Conservation (phyloP, 2,113 vertebrate genomes). For the Hypocryptadius cinnamomeus region DNA sequence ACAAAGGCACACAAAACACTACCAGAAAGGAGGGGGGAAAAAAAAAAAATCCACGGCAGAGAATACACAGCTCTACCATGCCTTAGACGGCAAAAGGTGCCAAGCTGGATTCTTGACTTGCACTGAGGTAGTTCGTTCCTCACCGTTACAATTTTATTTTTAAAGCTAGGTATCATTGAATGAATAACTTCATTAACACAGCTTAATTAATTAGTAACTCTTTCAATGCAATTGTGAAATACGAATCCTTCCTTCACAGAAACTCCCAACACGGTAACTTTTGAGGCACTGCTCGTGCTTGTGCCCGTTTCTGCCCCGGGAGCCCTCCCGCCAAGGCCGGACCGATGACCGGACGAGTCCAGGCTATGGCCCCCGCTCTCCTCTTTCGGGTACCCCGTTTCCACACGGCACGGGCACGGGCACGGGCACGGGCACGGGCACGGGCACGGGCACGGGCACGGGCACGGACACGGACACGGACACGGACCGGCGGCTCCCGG, state of each 20-base stretch:
- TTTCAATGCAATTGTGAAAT: accelerated
- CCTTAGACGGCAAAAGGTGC: accelerated
- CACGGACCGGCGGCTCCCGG: accelerated
- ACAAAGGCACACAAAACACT: neutral
- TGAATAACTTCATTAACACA: neutral
- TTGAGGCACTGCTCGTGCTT: accelerated
- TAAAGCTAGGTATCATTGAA: neutral
- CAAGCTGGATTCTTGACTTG: neutral
- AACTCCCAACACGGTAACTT: accelerated
- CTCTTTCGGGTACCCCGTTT: too few species aligned
- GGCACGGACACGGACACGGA: too few species aligned
- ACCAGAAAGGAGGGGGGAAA: accelerated
- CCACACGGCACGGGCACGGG: too few species aligned
- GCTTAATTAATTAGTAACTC: neutral
- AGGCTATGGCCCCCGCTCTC: accelerated
- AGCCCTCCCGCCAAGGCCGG: neutral
- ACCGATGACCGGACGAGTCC: too few species aligned
- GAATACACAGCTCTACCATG: neutral
- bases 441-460: too few species aligned
- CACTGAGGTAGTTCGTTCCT: neutral
- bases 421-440: too few species aligned
- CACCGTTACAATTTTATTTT: neutral
- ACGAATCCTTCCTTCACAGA: neutral
- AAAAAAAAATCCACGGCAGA: accelerated
- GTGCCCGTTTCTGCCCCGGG: accelerated